phyloP scores from a whole-genome alignment of 2,888 invertebrate species.

The Drosophila parthenogenetica region DNA sequence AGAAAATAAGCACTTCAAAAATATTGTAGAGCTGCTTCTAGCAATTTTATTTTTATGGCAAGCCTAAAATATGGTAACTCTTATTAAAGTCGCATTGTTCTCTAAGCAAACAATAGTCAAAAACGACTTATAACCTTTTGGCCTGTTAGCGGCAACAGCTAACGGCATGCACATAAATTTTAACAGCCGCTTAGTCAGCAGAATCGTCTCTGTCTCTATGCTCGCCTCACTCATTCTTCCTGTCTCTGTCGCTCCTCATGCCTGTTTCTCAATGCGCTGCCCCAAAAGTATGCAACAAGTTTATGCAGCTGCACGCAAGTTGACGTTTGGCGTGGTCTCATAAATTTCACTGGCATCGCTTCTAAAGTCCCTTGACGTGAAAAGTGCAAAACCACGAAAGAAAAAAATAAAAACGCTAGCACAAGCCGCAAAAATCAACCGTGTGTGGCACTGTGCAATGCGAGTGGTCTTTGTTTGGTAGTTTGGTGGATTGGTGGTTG shows the following conservation, averaged over 20 bases:
- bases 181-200: conserved; percentile 25
- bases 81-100: background rate
- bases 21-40: too few species aligned
- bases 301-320: conserved; percentile 72
- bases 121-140: conserved; percentile 12
- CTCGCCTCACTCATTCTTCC: background rate
- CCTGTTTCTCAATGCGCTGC: background rate
- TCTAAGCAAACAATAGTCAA: background rate
- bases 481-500: background rate
- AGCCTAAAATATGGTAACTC: background rate
- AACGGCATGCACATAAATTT: conserved; percentile 5
- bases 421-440: conserved; percentile 41
- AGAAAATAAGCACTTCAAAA: too few species aligned
- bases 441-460: conserved; percentile 1
- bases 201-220: background rate
- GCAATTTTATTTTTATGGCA: background rate
- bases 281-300: conserved; percentile 71
- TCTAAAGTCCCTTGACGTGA: conserved; percentile 30
- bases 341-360: conserved; percentile 68
- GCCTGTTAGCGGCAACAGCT: conserved; percentile 7
- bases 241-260: background rate
- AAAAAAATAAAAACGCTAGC: conserved; percentile 24
- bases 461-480: too few species aligned
- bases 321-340: conserved; percentile 61
- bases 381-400: conserved; percentile 32